These are phyloP conservation scores for Leucophenga varia DNA, from an alignment of 1,140 invertebrate species.

Conservation along the genomic window DNA sequence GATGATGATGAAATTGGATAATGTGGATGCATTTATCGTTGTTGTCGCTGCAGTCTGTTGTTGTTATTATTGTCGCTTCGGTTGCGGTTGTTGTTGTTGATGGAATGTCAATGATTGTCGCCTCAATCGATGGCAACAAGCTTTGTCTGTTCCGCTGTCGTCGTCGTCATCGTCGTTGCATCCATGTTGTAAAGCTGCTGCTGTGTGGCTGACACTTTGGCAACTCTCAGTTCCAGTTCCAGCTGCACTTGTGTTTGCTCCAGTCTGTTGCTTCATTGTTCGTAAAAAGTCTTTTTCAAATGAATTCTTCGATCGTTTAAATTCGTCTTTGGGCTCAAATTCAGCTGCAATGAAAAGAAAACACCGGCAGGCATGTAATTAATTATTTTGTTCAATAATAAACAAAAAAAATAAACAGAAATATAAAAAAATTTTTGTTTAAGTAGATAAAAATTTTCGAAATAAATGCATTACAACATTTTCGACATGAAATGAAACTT, in stretches of 20 bases:
- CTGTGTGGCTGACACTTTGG: neutral
- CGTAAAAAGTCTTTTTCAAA: conserved; percentile 27
- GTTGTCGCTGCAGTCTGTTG: conserved; percentile 4
- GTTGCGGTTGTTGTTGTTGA: conserved; percentile 16
- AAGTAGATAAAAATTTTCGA: conserved; percentile 52
- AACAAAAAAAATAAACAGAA: no score
- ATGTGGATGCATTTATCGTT: conserved; percentile 3
- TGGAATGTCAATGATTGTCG: conserved; percentile 54
- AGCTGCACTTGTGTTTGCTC: conserved; percentile 2
- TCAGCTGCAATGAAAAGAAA: neutral
- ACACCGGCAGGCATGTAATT: conserved; percentile 36
- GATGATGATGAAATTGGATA: conserved; percentile 8
- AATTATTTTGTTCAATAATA: conserved; percentile 41
- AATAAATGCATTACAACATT: conserved; percentile 28
- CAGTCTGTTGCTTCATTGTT: conserved; percentile 3
- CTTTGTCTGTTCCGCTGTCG: neutral
- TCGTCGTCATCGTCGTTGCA: neutral
- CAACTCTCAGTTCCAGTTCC: neutral
- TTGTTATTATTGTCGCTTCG: conserved; percentile 9
- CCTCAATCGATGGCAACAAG: conserved; percentile 13
- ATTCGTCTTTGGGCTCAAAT: neutral
- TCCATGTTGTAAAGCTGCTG: neutral
- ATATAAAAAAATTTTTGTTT: no score
- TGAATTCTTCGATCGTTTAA: no score
- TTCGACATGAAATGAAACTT: no score